Percentiles rank a stretch among this genome's conserved stretches.
Evolutionary conservation across 2,113 vertebrate species (phyloP).

Genomic region (Petaurus breviceps): DNA sequence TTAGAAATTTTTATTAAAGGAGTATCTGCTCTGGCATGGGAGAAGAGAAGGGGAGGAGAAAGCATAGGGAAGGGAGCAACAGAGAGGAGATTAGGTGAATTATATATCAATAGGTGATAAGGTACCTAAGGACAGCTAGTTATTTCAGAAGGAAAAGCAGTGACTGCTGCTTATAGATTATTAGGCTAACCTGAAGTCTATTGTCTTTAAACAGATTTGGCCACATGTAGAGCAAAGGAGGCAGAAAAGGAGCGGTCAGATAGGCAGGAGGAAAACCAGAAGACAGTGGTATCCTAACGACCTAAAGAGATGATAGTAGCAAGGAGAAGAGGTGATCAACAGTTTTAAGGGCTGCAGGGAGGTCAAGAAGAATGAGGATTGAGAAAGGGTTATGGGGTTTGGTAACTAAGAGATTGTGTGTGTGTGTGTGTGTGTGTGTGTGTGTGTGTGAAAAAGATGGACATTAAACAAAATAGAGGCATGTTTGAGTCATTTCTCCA

Average conservation of each 20-base stretch:
- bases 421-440: no score
- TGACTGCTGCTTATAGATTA: background rate
- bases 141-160: background rate
- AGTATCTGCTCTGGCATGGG: background rate
- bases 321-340: background rate
- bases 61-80: background rate
- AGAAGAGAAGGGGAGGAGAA: background rate
- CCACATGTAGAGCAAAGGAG: background rate
- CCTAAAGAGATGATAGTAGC: background rate
- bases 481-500: no score
- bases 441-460: no score
- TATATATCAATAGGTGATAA: background rate
- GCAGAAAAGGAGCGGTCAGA: background rate
- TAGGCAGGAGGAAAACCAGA: background rate
- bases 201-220: background rate
- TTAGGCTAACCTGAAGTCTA: background rate
- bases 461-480: no score
- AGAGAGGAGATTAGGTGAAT: background rate
- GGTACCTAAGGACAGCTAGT: background rate
- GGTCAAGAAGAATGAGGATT: no score
- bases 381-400: no score
- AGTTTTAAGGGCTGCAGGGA: no score
- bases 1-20: background rate
- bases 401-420: no score
- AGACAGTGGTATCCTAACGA: background rate